Base-by-base conservation (phyloP, 2,113 vertebrate genomes). In the Rhea americana region DNA sequence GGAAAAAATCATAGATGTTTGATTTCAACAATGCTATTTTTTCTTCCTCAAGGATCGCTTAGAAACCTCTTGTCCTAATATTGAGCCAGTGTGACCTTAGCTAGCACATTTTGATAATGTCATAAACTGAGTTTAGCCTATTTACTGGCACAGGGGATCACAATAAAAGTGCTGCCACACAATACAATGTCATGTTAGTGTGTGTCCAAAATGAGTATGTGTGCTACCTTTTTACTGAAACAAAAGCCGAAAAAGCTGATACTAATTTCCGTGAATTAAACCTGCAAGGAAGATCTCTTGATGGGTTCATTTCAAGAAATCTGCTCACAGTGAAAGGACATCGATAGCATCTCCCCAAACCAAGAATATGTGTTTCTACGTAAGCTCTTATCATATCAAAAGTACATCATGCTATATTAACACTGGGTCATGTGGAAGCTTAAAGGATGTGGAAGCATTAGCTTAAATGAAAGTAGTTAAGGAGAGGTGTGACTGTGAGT, bases 381-480 rank as follows among this genome's bases (percentile, higher is more conserved):
- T 66, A 70, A 84, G 45, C 6, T 26, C 67, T 85, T 37, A 84
- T 24, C 45, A 25, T 58, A 89, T 55, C 85, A 89, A 22, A 83
- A 76, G 62, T 58, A 73, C 48, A 87, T 84, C 66, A 37, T 8
- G 35, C 41, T 75, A 66, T 62, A 35, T 41, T 50, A 92, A 74
- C 28, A 73, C 0, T 0, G 20, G 62, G 24, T 62, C 62, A 45
- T 70, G 71, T 86, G 85, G 59, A 35, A 35, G 35, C 35, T 35
- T 35, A 35, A 35, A 35, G 35, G 6, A 35, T 35, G 35, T 35
- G 35, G 35, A 35, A 20, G 20, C 70, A 71, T 13, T 72, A 87
- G 62, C 67, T 74, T 68, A 59, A 70, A 88, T 91, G 30, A 86
- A 86, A 93, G 32, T 55, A 96, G 7, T 35, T 81, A 48, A 1